phyloP scores from a whole-genome alignment of 2,888 invertebrate species.

The Pristionchus maxplancki region DNA sequence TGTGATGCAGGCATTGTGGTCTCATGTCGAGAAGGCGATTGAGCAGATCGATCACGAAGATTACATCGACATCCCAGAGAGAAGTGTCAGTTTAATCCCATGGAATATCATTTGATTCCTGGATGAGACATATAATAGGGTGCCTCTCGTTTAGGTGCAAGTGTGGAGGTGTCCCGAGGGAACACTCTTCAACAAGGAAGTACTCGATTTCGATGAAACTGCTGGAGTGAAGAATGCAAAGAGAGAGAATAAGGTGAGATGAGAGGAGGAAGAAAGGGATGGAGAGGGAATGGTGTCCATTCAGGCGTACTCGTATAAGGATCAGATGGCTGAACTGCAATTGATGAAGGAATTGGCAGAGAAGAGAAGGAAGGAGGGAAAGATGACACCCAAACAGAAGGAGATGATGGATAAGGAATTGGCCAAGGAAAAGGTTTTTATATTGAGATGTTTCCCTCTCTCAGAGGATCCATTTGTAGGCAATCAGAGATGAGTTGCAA shows the following conservation, averaged over 20 bases:
- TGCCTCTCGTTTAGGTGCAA: constrained; percentile 82
- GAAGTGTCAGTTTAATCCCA: background rate
- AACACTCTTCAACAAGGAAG: constrained; percentile 91
- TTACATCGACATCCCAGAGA: constrained; percentile 52
- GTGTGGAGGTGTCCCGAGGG: constrained; percentile 90
- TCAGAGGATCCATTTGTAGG: constrained; percentile 65
- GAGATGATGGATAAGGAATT: constrained; percentile 91
- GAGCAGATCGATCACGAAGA: constrained; percentile 54
- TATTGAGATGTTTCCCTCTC: background rate
- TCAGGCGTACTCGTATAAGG: constrained; percentile 90
- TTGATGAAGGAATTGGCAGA: constrained; percentile 88
- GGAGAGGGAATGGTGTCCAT: background rate
- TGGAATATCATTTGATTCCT: background rate
- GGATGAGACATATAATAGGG: background rate
- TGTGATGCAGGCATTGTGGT: constrained; percentile 57
- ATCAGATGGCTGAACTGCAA: constrained; percentile 94
- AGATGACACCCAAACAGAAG: constrained; percentile 89
- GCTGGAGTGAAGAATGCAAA: constrained; percentile 84
- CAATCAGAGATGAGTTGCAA: constrained; percentile 85
- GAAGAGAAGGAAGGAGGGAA: constrained; percentile 81
- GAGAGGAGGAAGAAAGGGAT: background rate
- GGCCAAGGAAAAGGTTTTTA: constrained; percentile 85
- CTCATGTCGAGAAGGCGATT: constrained; percentile 60
- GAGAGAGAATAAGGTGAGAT: constrained; percentile 87
- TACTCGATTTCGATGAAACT: constrained; percentile 81